Percentiles rank a stretch among this genome's conserved stretches.
phyloP scores from a whole-genome alignment of 2,888 invertebrate genomes.

The Pyrochroa serraticornis region DNA sequence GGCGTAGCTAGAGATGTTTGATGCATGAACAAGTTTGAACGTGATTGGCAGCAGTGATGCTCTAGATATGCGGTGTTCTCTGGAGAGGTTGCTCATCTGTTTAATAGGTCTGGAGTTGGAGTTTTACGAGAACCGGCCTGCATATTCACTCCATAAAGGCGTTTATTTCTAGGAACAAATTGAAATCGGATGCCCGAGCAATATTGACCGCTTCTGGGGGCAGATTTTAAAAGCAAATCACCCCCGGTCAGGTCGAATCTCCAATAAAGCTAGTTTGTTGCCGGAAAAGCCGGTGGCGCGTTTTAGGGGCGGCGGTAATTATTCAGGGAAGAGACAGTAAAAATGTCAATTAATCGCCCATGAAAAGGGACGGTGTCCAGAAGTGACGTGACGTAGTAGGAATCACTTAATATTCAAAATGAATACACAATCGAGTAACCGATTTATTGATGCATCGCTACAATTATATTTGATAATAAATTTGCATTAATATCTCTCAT shows the following conservation, averaged over 20 bases:
- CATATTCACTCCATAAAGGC: slow-evolving; percentile 22
- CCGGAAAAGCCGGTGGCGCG: neutral
- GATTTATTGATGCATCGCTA: slow-evolving; percentile 45
- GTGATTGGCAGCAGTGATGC: slow-evolving; percentile 27
- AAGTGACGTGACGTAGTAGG: slow-evolving; percentile 16
- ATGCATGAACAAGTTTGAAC: slow-evolving; percentile 26
- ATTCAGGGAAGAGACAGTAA: neutral
- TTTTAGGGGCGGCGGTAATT: neutral
- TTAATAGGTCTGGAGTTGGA: slow-evolving; percentile 14
- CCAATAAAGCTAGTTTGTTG: slow-evolving; percentile 1
- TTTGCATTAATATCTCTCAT: slow-evolving; percentile 47
- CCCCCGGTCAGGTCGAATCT: neutral
- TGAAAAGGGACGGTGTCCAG: slow-evolving; percentile 2
- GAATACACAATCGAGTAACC: slow-evolving; percentile 36
- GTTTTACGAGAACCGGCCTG: slow-evolving; percentile 17
- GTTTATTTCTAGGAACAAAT: slow-evolving; percentile 17
- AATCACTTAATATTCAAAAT: slow-evolving; percentile 40
- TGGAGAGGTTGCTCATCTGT: slow-evolving; percentile 16
- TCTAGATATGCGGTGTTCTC: slow-evolving; percentile 3
- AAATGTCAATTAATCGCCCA: slow-evolving; percentile 2
- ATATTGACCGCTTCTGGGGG: slow-evolving; percentile 18
- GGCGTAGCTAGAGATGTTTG: slow-evolving; percentile 22
- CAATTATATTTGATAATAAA: slow-evolving; percentile 49
- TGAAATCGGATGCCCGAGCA: slow-evolving; percentile 21
- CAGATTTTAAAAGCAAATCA: slow-evolving; percentile 20